These are phyloP conservation scores for Abscondita cerata DNA, from an alignment of 2,888 invertebrate species.

Conservation along the genomic window DNA sequence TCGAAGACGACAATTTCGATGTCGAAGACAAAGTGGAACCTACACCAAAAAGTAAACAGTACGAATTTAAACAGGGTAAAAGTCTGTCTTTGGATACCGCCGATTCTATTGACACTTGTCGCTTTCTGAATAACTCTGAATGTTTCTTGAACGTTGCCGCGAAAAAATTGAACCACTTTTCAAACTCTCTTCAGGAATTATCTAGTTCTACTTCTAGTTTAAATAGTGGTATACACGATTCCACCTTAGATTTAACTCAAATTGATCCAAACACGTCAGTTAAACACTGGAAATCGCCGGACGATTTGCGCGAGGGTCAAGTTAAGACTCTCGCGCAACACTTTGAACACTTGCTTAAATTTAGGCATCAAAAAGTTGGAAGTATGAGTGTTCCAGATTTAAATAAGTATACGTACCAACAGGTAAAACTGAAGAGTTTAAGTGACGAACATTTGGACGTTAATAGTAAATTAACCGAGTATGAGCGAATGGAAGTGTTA, in stretches of 20 bases:
- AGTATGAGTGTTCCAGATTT: slow-evolving; percentile 53
- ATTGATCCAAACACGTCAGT: slow-evolving; percentile 52
- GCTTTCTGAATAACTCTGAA: slow-evolving; percentile 46
- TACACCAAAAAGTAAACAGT: slow-evolving; percentile 45
- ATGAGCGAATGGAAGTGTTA: slow-evolving; percentile 55
- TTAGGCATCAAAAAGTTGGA: slow-evolving; percentile 39
- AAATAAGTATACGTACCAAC: slow-evolving; percentile 39
- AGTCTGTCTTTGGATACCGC: slow-evolving; percentile 54
- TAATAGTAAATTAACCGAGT: slow-evolving; percentile 55
- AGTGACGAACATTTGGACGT: slow-evolving; percentile 52
- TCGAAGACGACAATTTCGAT: slow-evolving; percentile 27
- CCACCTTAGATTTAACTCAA: slow-evolving; percentile 56
- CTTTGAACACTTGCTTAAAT: slow-evolving; percentile 62
- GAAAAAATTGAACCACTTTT: slow-evolving; percentile 46
- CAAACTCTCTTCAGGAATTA: slow-evolving; percentile 55
- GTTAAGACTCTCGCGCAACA: slow-evolving; percentile 75
- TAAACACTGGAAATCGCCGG: slow-evolving; percentile 75
- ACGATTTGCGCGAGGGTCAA: slow-evolving; percentile 70
- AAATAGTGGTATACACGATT: slow-evolving; percentile 55
- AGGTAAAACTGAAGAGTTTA: slow-evolving; percentile 44
- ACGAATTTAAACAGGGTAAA: slow-evolving; percentile 51
- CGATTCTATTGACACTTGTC: slow-evolving; percentile 46
- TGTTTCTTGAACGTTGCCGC: slow-evolving; percentile 51
- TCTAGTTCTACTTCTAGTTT: slow-evolving; percentile 58
- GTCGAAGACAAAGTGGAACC: slow-evolving; percentile 42